Percentiles rank a stretch among this genome's conserved stretches.
Conservation (phyloP, 2,113 vertebrate genomes). For the Ciconia maguari region DNA sequence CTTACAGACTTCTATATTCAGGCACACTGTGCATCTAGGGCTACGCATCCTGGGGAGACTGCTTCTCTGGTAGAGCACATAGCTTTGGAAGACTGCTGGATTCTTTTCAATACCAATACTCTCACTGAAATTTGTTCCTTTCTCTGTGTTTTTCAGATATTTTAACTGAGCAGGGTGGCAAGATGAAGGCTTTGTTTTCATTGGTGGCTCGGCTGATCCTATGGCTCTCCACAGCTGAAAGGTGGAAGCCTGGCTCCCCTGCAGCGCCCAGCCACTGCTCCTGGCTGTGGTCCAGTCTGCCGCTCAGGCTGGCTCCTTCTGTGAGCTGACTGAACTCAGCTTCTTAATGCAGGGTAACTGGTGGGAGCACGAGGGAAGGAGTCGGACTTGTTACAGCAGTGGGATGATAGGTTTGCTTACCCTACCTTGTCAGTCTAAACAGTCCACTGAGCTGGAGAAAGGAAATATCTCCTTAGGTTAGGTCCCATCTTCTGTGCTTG, state of each 20-base stretch:
- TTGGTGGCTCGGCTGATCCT: background rate
- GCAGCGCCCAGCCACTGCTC: background rate
- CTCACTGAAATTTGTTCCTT: background rate
- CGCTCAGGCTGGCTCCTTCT: rapidly evolving
- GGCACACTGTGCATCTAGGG: too few relatives aligned
- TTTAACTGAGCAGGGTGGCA: background rate
- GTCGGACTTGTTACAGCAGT: background rate
- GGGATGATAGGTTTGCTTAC: background rate
- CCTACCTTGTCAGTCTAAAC: background rate
- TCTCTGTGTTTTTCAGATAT: background rate
- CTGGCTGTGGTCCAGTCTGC: background rate
- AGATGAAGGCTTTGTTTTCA: background rate
- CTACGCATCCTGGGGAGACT: background rate
- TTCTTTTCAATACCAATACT: background rate
- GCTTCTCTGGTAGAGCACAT: background rate
- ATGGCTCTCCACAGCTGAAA: background rate
- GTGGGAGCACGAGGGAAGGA: background rate
- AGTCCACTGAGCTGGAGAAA: background rate
- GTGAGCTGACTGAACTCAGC: background rate
- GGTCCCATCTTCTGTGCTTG: background rate
- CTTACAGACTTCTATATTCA: background rate
- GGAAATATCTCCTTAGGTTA: background rate
- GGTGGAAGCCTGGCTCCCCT: background rate
- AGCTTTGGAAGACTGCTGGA: background rate
- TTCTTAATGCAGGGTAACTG: background rate